Percentiles rank a stretch among this genome's conserved stretches.
phyloP scores from a whole-genome alignment of 2,888 invertebrate genomes.

The Ennomos quercinarius region DNA sequence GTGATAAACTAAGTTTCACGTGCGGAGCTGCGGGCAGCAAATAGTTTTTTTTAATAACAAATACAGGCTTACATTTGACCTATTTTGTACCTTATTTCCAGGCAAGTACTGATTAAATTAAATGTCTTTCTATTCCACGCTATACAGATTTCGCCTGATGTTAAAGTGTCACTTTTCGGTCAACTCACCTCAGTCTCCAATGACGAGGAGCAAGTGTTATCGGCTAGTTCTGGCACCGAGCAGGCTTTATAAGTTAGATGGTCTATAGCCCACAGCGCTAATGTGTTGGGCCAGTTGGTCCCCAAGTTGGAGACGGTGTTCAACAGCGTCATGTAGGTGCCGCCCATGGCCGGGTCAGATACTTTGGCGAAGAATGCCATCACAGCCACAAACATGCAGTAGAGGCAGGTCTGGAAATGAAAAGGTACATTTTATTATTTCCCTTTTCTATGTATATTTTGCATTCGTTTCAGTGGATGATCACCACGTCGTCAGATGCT shows the following conservation, averaged over 20 bases:
- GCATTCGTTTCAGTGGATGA: background rate
- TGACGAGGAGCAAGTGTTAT: conserved; percentile 87
- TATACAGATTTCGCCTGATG: too few relatives aligned
- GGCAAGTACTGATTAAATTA: too few relatives aligned
- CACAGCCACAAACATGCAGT: conserved; percentile 98
- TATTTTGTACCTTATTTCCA: too few relatives aligned
- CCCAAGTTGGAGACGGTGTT: conserved; percentile 98
- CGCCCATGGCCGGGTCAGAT: conserved; percentile 98
- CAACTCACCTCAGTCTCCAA: conserved; percentile 87
- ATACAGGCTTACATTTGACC: too few relatives aligned
- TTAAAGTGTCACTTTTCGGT: too few relatives aligned
- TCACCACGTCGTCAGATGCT: background rate
- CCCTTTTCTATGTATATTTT: background rate
- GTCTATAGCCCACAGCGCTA: conserved; percentile 96
- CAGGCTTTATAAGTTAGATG: conserved; percentile 93
- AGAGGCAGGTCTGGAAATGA: conserved; percentile 91
- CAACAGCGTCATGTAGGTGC: conserved; percentile 99
- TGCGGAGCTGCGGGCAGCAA: too few relatives aligned
- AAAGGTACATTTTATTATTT: conserved; percentile 2
- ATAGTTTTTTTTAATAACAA: too few relatives aligned
- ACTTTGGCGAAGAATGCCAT: conserved; percentile 99
- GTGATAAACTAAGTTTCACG: too few relatives aligned
- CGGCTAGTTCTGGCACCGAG: conserved; percentile 69
- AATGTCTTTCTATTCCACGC: too few relatives aligned
- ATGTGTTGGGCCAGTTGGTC: conserved; percentile 98